These are phyloP conservation scores for Plagiodera versicolora DNA, from an alignment of 2,888 invertebrate species.

Conservation along the genomic window DNA sequence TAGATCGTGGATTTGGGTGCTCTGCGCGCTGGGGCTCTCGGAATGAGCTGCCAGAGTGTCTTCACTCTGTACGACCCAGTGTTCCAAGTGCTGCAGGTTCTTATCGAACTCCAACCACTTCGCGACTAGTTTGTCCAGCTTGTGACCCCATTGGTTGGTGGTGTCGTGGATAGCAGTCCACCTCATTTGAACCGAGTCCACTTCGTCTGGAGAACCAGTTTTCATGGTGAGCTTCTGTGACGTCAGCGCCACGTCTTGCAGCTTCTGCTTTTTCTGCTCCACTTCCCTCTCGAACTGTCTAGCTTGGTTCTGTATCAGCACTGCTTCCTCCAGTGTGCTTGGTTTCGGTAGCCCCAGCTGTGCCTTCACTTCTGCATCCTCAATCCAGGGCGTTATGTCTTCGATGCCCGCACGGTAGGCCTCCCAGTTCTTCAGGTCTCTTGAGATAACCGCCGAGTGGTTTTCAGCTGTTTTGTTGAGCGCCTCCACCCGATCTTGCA, in stretches of 20 bases:
- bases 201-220: slow-evolving; percentile 79
- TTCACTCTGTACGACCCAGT: slow-evolving; percentile 74
- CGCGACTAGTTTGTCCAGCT: slow-evolving; percentile 74
- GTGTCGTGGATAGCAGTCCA: slow-evolving; percentile 85
- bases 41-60: slow-evolving; percentile 63
- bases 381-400: slow-evolving; percentile 85
- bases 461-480: slow-evolving; percentile 76
- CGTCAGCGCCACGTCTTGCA: slow-evolving; percentile 73
- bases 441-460: slow-evolving; percentile 73
- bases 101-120: slow-evolving; percentile 83
- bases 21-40: slow-evolving; percentile 67
- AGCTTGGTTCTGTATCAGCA: slow-evolving; percentile 71
- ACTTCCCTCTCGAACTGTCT: slow-evolving; percentile 76
- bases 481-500: slow-evolving; percentile 75
- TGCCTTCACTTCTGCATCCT: slow-evolving; percentile 82
- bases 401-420: slow-evolving; percentile 78
- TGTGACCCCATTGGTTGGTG: slow-evolving; percentile 76
- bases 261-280: slow-evolving; percentile 71
- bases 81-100: slow-evolving; percentile 73
- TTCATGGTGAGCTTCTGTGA: slow-evolving; percentile 76
- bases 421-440: slow-evolving; percentile 83
- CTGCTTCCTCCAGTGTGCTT: slow-evolving; percentile 77
- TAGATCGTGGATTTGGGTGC: slow-evolving; percentile 72
- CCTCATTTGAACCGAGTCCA: slow-evolving; percentile 79
- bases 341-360: slow-evolving; percentile 74